Base-by-base conservation (phyloP, 2,113 vertebrate species). In the Onychostoma macrolepis region DNA sequence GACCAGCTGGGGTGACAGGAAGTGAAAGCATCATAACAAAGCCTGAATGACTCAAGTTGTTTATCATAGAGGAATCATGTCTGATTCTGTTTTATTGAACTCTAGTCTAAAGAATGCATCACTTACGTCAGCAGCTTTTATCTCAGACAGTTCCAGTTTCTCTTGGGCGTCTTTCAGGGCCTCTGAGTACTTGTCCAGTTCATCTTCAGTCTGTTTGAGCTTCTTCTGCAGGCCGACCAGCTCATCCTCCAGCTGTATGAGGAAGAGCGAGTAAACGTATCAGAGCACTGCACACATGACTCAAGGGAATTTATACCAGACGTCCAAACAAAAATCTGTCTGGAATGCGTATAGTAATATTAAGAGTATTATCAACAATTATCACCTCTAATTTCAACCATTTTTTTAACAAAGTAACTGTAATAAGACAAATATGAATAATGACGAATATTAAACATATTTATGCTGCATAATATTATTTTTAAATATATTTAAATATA, bases 121-220 rank as follows among this genome's bases (percentile, higher is more conserved):
- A 96, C 98, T 41, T 94, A 99, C 97, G 2, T 98, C 97, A 63
- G 97, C 95, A 24, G 97, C 96, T 79, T 94, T 97, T 93, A 95
- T 97, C 90, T 99, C 97, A 0, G 97, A 95, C 88, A 96, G 94
- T 89, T 98, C 96, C 89, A 98, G 95, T 93, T 97, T 98, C 88
- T 98, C 98, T 92, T 97, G 97, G 67, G 97, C 96, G 0, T 97
- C 96, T 89, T 97, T 97, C 80, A 99, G 95, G 88, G 95, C 94
- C 90, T 97, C 97, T 0, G 97, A 97, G 90, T 96, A 96, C 90
- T 97, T 97, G 91, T 96, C 95, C 92, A 95, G 90, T 91, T 96
- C 95, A 58, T 96, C 95, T 53, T 96, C 95, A 0, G 97, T 97
- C 92, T 95, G 95, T 90, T 97, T 97, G 92, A 98, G 86, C 89